Conservation (phyloP, 2,888 invertebrate genomes). For the Tipula confusa region DNA sequence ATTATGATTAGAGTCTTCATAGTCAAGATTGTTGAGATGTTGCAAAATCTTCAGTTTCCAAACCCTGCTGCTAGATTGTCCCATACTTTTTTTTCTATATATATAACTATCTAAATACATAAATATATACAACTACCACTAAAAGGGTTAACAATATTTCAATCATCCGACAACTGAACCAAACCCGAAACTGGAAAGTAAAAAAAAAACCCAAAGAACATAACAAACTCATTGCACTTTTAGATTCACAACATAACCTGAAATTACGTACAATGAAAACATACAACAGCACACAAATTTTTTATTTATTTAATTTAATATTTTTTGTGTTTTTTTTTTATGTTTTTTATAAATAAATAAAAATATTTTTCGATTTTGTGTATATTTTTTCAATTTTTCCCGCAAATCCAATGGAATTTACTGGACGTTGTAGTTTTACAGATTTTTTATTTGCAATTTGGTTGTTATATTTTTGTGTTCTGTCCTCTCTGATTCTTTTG, state of each 20-base stretch:
- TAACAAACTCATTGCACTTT: slow-evolving; percentile 3
- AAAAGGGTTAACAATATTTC: background rate
- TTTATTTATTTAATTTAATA: slow-evolving; percentile 9
- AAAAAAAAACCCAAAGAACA: background rate
- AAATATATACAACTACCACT: no score
- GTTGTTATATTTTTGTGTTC: slow-evolving; percentile 25
- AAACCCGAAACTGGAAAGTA: background rate
- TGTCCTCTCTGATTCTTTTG: slow-evolving; percentile 17
- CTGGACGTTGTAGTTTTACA: slow-evolving; percentile 12
- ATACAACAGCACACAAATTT: background rate
- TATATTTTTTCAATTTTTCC: background rate
- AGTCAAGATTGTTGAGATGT: no score
- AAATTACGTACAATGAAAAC: slow-evolving; percentile 5
- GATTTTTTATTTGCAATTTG: background rate
- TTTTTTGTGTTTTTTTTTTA: no score
- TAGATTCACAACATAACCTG: background rate
- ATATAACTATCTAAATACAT: no score
- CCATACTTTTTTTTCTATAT: no score
- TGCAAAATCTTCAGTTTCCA: no score
- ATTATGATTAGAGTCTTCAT: no score
- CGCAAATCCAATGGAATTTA: slow-evolving; percentile 25
- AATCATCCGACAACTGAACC: background rate
- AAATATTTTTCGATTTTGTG: background rate
- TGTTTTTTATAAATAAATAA: background rate
- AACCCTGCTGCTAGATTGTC: no score